Base-by-base conservation (phyloP, 2,113 vertebrate genomes). In the Argyrosomus japonicus region DNA sequence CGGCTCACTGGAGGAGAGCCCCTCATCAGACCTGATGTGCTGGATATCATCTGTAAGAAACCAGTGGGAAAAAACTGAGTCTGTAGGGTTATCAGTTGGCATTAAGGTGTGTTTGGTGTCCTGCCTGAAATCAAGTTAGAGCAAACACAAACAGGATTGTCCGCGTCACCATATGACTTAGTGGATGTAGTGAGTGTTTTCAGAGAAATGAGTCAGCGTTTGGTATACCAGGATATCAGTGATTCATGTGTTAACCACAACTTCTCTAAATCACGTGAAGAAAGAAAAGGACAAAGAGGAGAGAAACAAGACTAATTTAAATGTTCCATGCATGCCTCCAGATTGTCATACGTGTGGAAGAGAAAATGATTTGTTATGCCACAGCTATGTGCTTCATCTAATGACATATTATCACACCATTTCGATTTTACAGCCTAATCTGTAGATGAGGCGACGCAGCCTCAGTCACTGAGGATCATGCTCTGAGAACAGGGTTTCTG, bases 1-100 rank as follows among this genome's bases (percentile, higher is more conserved):
- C 96, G 98, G 2, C 95, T 99, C 45, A 99, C 98, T 0, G 98
- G 98, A 0, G 98, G 98, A 75, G 98, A 99, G 79, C 98, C 98
- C 0, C 97, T 99, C 57, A 98, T 99, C 92, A 95, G 97, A 51
- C 97, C 97, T 0, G 98, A 99, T 9, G 95, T 98, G 36, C 93
- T 99, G 76, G 95, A 98, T 73, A 97, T 99, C 12, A 95, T 99
- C 58, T 94, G 98, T 99, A 91, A 95, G 95, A 84, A 86, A 29
- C 15, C 13, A 15, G 43, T 43, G 25, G 36, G n/a, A n/a, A 43
- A 21, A 40, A 60, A 19, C 40, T 12, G 6, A 15, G 51, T 53
- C 61, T 25, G 61, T 58, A 10, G 1, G 1, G 2, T 50, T 69
- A 47, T 51, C 23, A n/a, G 29, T 18, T 18, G 0, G 2, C 21